Conservation (phyloP, 2,888 invertebrate genomes). For the Agrotis puta region DNA sequence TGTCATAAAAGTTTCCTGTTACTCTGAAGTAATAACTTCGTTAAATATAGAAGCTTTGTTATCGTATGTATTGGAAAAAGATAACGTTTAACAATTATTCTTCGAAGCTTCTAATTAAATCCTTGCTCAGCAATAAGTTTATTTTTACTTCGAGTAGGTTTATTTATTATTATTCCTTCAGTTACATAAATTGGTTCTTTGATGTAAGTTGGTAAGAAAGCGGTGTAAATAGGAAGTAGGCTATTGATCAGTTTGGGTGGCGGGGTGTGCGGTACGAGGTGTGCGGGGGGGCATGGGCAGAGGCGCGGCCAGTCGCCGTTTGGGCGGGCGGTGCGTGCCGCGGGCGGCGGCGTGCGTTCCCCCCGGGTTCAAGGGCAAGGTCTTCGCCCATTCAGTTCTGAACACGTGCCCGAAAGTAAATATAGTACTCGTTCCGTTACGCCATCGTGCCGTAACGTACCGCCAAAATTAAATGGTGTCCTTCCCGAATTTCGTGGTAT, state of each 20-base stretch:
- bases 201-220: constrained; percentile 71
- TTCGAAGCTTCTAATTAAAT: constrained; percentile 32
- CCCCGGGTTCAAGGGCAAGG: constrained; percentile 89
- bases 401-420: constrained; percentile 90
- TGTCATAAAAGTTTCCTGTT: constrained; percentile 24
- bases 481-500: constrained; percentile 57
- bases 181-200: constrained; percentile 41
- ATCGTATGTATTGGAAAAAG: constrained; percentile 25
- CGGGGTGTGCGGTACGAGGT: constrained; percentile 63
- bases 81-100: constrained; percentile 7
- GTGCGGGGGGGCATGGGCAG: constrained; percentile 65
- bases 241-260: constrained; percentile 82
- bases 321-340: constrained; percentile 87
- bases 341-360: constrained; percentile 82
- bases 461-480: constrained; percentile 62
- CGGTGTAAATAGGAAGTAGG: constrained; percentile 75
- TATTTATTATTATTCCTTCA: constrained; percentile 59
- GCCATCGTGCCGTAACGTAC: constrained; percentile 78
- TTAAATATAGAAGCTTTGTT: constrained; percentile 12
- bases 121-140: constrained; percentile 5
- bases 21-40: constrained; percentile 20
- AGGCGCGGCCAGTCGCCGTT: constrained; percentile 80
- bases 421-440: constrained; percentile 87
- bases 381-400: constrained; percentile 87
- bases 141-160: constrained; percentile 24